Evolutionary conservation across 2,797 vertebrate species (phyloP), one percentile per base, ranked within the genome.

Genomic region (Dermochelys coriacea): DNA sequence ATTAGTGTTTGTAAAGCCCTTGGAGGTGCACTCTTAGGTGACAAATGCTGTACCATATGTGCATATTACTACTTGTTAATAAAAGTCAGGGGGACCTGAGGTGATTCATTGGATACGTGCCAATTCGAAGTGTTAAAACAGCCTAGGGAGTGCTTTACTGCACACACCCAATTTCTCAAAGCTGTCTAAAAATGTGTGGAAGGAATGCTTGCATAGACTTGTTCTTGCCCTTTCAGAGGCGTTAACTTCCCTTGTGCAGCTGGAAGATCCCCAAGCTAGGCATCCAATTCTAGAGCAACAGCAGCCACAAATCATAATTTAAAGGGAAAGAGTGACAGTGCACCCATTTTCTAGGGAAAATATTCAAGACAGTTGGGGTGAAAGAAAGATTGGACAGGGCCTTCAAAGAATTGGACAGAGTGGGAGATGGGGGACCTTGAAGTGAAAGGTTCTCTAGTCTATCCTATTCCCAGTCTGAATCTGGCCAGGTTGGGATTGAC

Each of bases 311-410:
- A 71, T 45, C 83, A 5, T 3, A 25, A 29, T 64, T 82, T 80
- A 1, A 0, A 50, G 93, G 79, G 61, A 79, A 51, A 54, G 82
- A 78, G 21, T 29, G 5, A n/a, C 41, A 31, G 12, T 7, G 41
- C 80, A 47, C 52, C 80, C 5, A 7, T 59, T 59, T 52, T 7
- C 85, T 55, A 21, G 6, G 80, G 86, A n/a, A 68, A 61, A 9
- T 0, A 0, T 37, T 82, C 45, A 10, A 0, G 0, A 4, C 0
- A 21, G 68, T 16, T 0, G 41, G 80, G 74, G 12, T 88, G 50
- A 71, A 37, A 50, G 61, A 19, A 21, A 59, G 52, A 29, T 0
- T 8, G 83, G 55, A 37, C 0, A 10, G 23, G 55, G 21, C 34
- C 68, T 88, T 75, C 82, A 84, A 59, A 47, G 57, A 82, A 49